Base-by-base conservation (phyloP, 2,888 invertebrate genomes). In the Bedellia somnulentella region DNA sequence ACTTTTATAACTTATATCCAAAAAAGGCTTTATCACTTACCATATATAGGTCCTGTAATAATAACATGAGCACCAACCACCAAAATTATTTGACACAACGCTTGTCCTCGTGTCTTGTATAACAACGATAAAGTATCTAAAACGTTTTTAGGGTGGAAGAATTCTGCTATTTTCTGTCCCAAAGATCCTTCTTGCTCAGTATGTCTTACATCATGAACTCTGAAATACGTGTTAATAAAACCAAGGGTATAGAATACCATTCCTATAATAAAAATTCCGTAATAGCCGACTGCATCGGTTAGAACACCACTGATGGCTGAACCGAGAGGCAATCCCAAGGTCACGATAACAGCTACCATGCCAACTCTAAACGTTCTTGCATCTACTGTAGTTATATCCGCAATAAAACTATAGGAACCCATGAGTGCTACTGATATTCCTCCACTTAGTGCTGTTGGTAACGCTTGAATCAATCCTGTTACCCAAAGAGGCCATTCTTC, bases 281-380 rank as follows among this genome's bases (percentile, higher is more conserved):
- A 73, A 38, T 64, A 77, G 3, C 77, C 77, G 9, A 70, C 45
- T 17, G 48, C 46, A 44, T 68, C 55, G 18, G 71, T 71, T 30
- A 80, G 46, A 25, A 78, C 48, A 9, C 80, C 80, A 49, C 80
- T 79, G 18, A 80, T 49, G 12, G 73, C 53, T 5, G 64, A 62
- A 6, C 79, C 80, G 12, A 79, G 43, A 10, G 79, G 78, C 17
- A 78, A 44, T 12, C 73, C 71, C 14, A 80, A 41, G 2, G 76
- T 75, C 14, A 70, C 68, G 34, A 80, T 71, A 3, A 79, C 58
- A 30, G 75, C 78, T 9, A 82, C 68, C n/a, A 82, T 46, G 9
- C 83, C 84, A 26, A 83, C 67, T 43, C 83, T 61, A 27, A 83
- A 67, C 2, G 83, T 84, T 15, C 83, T 63, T 38, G 79, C 70